Evolutionary conservation across 2,888 invertebrate genomes (phyloP).

Genomic region (Prosopocoilus inquinatus): DNA sequence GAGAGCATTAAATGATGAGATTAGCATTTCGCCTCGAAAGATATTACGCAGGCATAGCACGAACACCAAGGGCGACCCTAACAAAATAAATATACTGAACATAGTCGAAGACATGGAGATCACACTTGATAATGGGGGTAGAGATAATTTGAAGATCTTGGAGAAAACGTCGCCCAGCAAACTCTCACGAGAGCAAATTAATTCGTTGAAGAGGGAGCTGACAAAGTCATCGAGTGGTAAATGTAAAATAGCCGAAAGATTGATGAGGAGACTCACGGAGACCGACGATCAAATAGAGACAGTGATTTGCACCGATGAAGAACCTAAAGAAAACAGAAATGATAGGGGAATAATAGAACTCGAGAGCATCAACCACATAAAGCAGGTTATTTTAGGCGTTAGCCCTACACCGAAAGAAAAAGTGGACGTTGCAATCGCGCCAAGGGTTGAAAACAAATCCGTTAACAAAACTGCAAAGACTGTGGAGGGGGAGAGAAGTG

Average conservation of each 20-base stretch:
- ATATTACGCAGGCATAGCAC: too few species aligned
- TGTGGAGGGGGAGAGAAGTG: background rate
- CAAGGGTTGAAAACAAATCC: background rate
- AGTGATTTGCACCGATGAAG: conserved; percentile 10
- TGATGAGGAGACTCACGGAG: conserved; percentile 42
- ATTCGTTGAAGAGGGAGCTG: background rate
- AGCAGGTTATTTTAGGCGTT: conserved; percentile 14
- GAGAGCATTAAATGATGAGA: too few species aligned
- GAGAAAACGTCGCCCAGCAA: conserved; percentile 7
- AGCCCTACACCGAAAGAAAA: background rate
- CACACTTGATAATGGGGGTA: conserved; percentile 33
- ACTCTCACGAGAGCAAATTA: background rate
- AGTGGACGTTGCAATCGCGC: background rate
- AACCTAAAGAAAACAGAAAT: conserved; percentile 12
- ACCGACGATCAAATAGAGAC: background rate
- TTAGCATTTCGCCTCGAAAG: too few species aligned
- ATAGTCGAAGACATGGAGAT: conserved; percentile 41
- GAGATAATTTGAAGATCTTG: background rate
- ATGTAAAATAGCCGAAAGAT: conserved; percentile 42
- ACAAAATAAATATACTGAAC: conserved; percentile 39
- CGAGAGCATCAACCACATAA: conserved; percentile 13
- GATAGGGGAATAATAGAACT: background rate
- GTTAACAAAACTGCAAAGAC: background rate
- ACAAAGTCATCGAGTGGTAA: conserved; percentile 35
- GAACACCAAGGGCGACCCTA: conserved; percentile 36